Evolutionary conservation across 2,888 invertebrate genomes (phyloP), one percentile per base, ranked within the genome.

Genomic region (Willowsia nigromaculata): DNA sequence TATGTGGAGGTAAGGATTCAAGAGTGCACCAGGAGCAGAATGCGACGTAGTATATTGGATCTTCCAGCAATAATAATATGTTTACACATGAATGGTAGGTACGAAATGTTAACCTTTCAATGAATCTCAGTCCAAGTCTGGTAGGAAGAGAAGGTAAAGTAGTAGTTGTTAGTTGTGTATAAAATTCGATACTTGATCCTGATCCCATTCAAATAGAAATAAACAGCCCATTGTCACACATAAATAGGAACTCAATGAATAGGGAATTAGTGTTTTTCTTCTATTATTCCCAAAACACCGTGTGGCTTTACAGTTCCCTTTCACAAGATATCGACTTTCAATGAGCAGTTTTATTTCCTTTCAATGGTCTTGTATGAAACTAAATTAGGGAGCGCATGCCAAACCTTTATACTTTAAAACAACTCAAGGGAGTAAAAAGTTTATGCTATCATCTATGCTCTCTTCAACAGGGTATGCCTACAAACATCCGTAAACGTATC

Each of bases 211-310:
- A 87, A 62, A 71, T 13, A 18, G 71, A 81, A 81, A 87, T 88
- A 88, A 86, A 88, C 88, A 88, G 88, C 82, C 88, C 76, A 88
- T 88, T 88, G 82, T 88, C 82, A 82, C 59, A 68, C 65, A 50
- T 87, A 88, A 88, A 88, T 88, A 82, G 88, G 56, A 47, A 22
- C 82, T 88, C 88, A 82, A 88, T 88, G 88, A 88, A 88, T 88
- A 82, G 82, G 71, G 80, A 74, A 88, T 85, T 87, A 40, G 43
- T 81, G 80, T 53, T 87, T 86, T 80, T 68, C 65, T 62, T 43
- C 43, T 82, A 62, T 62, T 62, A 43, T 62, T 65, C 40, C 82
- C 82, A 82, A 56, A 56, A 33, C 47, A 62, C 40, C 40, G 43
- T 43, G 43, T 25, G 43, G 71, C 22, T 71, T 71, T 71, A 40